Evolutionary conservation across 2,113 vertebrate genomes (phyloP), one percentile per base, ranked within the genome.

Genomic region (Leptobrachium leishanense): DNA sequence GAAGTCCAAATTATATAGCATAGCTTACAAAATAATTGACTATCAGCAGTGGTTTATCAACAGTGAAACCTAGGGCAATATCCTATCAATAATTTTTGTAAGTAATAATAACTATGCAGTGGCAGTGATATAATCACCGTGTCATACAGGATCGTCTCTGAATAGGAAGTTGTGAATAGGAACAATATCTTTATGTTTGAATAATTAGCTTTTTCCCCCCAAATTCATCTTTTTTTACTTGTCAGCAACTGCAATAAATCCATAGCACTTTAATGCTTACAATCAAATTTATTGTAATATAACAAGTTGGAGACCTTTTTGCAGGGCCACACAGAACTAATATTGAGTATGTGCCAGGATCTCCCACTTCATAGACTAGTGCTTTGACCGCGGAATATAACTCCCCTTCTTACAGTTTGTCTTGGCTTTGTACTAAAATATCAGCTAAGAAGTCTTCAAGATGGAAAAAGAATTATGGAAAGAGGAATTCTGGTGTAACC

Each of bases 321-420:
- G 40, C 53, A 62, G 59, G 67, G 76, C 76, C 76, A 77, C 76
- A 77, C 76, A 77, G 44, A 70, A 66, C 59, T 77, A 70, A 68
- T 70, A 77, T 77, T 70, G 76, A 70, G 20, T 6, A 13, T 63
- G 13, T 13, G 67, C 67, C 76, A 69, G 70, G 42, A 63, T 40
- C 55, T 70, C 76, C 76, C 76, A 69, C 76, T 77, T 71, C 67
- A 77, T 63, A 70, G 67, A 77, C 76, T 77, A 70, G 67, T 13
- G 67, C 12, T 20, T 63, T 63, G 43, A 71, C 76, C 76, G 57
- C 76, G 70, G 54, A 57, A 77, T 77, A 59, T 31, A 62, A 69
- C 68, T 63, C 67, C 68, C 43, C 67, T 77, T 77, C 43, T 41
- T 77, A 62, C 55, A 3, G 55, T 77, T 77, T 77, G 59, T 63